Evolutionary conservation across 1,140 invertebrate species (phyloP).

Genomic region (Plectrocnemia conspersa): DNA sequence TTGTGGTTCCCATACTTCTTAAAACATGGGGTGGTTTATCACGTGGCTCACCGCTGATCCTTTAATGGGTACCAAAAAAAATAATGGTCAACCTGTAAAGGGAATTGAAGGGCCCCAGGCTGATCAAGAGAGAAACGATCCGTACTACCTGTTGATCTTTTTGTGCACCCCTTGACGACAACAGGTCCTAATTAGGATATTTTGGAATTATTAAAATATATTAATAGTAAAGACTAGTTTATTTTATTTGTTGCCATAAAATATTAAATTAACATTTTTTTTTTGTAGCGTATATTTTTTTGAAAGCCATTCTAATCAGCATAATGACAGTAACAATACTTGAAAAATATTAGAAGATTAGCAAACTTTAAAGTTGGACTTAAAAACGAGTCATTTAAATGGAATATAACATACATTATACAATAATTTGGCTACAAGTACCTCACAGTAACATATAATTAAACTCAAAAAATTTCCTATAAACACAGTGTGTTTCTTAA

Average conservation of each 20-base stretch:
- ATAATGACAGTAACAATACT: too few relatives aligned
- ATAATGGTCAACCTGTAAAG: conserved; percentile 28
- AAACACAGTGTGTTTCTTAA: too few relatives aligned
- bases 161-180: conserved; percentile 9
- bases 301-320: too few relatives aligned
- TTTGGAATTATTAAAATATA: not conserved
- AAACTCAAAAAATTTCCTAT: too few relatives aligned
- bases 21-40: not conserved
- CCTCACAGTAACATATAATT: too few relatives aligned
- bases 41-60: conserved; percentile 5
- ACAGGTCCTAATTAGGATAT: conserved; percentile 2
- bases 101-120: conserved; percentile 21
- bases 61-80: conserved; percentile 26
- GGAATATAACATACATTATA: too few relatives aligned
- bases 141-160: conserved; percentile 24
- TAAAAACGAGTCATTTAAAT: too few relatives aligned
- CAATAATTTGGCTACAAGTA: too few relatives aligned
- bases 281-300: too few relatives aligned
- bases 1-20: not conserved
- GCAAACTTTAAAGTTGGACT: too few relatives aligned
- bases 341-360: too few relatives aligned
- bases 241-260: not conserved
- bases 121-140: conserved; percentile 3
- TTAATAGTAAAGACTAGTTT: not conserved
- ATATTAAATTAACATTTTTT: not conserved